Conservation (phyloP, 2,113 vertebrate species). For the Uria aalge region DNA sequence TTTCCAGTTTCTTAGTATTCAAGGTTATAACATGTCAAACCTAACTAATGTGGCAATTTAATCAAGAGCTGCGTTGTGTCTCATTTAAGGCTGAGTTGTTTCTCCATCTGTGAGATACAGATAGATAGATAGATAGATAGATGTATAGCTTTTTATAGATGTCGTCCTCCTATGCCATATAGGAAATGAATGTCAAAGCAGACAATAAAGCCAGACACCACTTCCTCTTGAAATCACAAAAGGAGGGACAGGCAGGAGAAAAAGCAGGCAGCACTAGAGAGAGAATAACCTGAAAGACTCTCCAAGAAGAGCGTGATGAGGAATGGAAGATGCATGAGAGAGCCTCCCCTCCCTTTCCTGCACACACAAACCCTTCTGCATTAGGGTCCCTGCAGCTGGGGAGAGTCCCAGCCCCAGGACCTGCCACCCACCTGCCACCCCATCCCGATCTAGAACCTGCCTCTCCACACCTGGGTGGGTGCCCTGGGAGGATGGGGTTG, state of each 20-base stretch:
- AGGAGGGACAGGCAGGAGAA: not conserved
- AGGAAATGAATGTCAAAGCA: not conserved
- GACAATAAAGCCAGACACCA: not conserved
- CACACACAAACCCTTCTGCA: rapidly evolving
- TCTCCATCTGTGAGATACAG: not conserved
- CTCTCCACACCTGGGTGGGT: not conserved
- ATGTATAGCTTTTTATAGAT: not conserved
- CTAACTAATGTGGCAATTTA: slow-evolving; percentile 20
- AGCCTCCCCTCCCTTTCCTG: not conserved
- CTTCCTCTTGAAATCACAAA: not conserved
- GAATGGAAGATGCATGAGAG: not conserved
- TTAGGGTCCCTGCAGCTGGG: not conserved
- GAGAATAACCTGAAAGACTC: not conserved
- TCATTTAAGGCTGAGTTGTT: not conserved
- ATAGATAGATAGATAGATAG: not conserved
- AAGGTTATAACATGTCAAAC: not conserved
- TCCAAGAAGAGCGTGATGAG: not conserved
- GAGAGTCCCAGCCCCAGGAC: not conserved
- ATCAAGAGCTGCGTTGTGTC: not conserved
- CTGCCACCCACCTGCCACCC: not conserved
- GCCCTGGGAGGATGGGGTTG: rapidly evolving
- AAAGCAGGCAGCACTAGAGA: not conserved
- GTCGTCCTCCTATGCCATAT: not conserved
- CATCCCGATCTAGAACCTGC: not conserved
- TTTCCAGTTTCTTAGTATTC: not conserved